Evolutionary conservation across 2,888 invertebrate species (phyloP), one percentile per base, ranked within the genome.

Genomic region (Theodoxus fluviatilis): DNA sequence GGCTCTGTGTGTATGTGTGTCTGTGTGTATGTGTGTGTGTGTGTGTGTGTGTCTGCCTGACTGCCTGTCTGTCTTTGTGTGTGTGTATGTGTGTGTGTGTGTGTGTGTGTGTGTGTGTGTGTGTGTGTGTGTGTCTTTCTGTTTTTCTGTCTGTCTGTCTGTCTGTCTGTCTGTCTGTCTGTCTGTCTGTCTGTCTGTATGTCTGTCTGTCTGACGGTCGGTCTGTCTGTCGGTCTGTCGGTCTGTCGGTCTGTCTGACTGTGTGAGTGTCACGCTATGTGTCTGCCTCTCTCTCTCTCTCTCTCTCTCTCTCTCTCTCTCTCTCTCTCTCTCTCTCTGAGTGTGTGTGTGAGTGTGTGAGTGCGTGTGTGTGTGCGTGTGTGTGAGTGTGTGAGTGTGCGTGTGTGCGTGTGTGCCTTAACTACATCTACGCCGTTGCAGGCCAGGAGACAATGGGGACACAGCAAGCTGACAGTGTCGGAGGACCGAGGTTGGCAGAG

Each of bases 401-500:
- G 33, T 61, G 61, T 61, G 33, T 47, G 47, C 31, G 31, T 66
- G 47, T 66, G 47, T 40, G 66, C n/a, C n/a, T n/a, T n/a, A n/a
- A n/a, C n/a, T n/a, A n/a, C n/a, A n/a, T n/a, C n/a, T n/a, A n/a
- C n/a, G n/a, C n/a, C n/a, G n/a, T n/a, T n/a, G n/a, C n/a, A n/a
- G n/a, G n/a, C n/a, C n/a, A n/a, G n/a, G n/a, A n/a, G n/a, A n/a
- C n/a, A n/a, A n/a, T n/a, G n/a, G n/a, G n/a, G n/a, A n/a, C n/a
- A n/a, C n/a, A n/a, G n/a, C n/a, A n/a, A n/a, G n/a, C n/a, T n/a
- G 15, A 49, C 25, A 25, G 25, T 49, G 1, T 6, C 1, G 9
- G 25, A 4, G 49, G 6, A 9, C 6, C 15, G 49, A 49, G n/a
- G 0, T 63, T 79, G 12, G 78, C 79, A 4, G 75, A 74, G 18